Evolutionary conservation across 2,888 invertebrate genomes (phyloP), one percentile per base, ranked within the genome.

Genomic region (Mesorhabditis spiculigera): DNA sequence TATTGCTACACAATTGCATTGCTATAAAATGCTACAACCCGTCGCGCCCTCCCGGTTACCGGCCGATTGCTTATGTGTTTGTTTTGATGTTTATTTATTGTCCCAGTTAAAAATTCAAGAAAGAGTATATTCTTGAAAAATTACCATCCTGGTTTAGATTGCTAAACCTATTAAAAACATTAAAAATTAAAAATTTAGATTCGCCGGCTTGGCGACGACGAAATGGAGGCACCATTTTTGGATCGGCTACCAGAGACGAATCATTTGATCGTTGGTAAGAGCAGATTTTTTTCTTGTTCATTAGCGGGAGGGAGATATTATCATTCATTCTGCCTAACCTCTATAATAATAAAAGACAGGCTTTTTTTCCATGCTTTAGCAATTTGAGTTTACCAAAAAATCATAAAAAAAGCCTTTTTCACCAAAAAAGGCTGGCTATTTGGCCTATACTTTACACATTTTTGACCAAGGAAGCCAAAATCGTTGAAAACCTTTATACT

Each of bases 191-290:
- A n/a, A n/a, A 50, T 10, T 50, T 10, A 50, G 8, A 50, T 13
- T 10, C 10, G n/a, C 10, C 8, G n/a, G 10, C 10, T 10, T 50
- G 58, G 58, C 8, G 58, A 50, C 10, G 58, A 50, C n/a, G 58
- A 50, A n/a, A 50, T 50, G 58, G 58, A 50, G 58, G 10, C 58
- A 13, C 10, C n/a, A n/a, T 50, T 50, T 50, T n/a, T 50, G 58
- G 58, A 50, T 50, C 58, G 58, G n/a, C n/a, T 50, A 50, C 58
- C 58, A 10, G 58, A 50, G 2, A 50, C 58, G n/a, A 50, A 50
- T n/a, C 58, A 50, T 50, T 50, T 50, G 58, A 50, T 50, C n/a
- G 58, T 50, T 50, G 58, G 58, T 50, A n/a, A n/a, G 28, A 28
- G 28, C 28, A 28, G 28, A 28, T 28, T 28, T 28, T 28, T 28